Conservation (phyloP, 2,888 invertebrate species). For the Drosophila anomalipes region DNA sequence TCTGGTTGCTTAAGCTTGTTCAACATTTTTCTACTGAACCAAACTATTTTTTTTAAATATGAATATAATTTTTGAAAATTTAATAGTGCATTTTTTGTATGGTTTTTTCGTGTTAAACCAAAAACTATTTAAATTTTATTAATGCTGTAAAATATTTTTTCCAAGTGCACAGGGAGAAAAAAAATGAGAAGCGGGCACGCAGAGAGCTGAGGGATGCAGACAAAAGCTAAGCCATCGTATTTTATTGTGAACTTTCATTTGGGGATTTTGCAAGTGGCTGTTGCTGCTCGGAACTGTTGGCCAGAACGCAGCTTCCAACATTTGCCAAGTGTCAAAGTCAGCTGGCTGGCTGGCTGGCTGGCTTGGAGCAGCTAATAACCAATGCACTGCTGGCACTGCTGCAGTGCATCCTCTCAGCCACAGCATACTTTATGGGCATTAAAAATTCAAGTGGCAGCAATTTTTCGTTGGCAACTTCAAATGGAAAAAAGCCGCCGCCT, state of each 20-base stretch:
- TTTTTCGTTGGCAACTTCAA: conserved; percentile 84
- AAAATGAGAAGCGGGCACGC: neutral
- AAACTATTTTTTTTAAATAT: neutral
- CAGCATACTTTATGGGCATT: conserved; percentile 84
- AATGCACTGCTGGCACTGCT: conserved; percentile 41
- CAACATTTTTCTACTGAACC: neutral
- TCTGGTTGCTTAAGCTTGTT: neutral
- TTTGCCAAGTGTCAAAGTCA: conserved; percentile 75
- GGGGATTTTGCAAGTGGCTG: conserved; percentile 39
- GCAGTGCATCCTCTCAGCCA: conserved; percentile 64
- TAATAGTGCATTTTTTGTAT: neutral
- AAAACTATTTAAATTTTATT: neutral
- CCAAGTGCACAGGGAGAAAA: neutral
- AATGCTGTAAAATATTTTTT: neutral
- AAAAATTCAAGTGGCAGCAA: conserved; percentile 84
- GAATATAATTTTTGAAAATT: rapidly evolving
- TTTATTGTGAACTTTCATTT: conserved; percentile 79
- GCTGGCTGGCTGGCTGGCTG: conserved; percentile 45
- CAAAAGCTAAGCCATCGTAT: conserved; percentile 80
- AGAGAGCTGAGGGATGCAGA: conserved; percentile 20
- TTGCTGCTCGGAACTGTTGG: conserved; percentile 14
- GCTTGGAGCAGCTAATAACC: conserved; percentile 51
- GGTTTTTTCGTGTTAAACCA: neutral
- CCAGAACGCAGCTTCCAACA: conserved; percentile 35
- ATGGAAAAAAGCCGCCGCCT: conserved; percentile 69